Evolutionary conservation across 1,140 invertebrate species (phyloP), one percentile per base, ranked within the genome.

Genomic region (Catajapyx aquilonaris): DNA sequence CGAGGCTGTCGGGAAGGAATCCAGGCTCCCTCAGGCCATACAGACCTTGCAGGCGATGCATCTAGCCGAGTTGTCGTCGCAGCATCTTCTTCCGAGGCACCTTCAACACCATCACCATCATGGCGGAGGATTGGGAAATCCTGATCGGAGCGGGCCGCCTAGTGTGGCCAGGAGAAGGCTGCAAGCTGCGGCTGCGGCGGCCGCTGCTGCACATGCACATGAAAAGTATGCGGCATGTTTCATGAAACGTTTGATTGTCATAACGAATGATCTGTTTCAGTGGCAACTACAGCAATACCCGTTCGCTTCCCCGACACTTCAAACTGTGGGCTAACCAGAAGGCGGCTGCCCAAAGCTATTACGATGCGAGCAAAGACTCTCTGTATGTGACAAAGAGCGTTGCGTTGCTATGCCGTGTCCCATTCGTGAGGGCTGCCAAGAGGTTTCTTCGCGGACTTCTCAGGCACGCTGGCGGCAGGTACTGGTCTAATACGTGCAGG

Each of bases 361-460:
- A 93, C 59, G 87, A 95, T 61, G 76, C 81, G 47, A 73, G 73
- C 53, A 86, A 85, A 65, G 88, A 95, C 61, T 81, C 79, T 59
- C 65, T 96, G 42, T 85, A 78, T 64, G 90, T 93, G 46, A 83
- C 83, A 44, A 97, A 96, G 69, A 85, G 80, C 61, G 87, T 97
- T 54, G 76, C 76, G 39, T 66, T 96, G 21, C 76, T 96, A 40
- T 83, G 81, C 53, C 83, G 85, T 54, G 68, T 85, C 43, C 81
- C 90, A 21, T 87, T 86, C 62, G 77, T 95, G 21, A 69, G 76
- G 50, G 77, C 84, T 39, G 73, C 80, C 33, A 70, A 76, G 52
- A 69, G 73, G 50, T 86, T 94, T 62, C 71, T 94, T 47, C 69
- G 71, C 48, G 81, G 81, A 65, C 64, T 90, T 41, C n/a, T n/a